Evolutionary conservation across 2,797 vertebrate genomes (phyloP).

Genomic region (Naso thynnoides): DNA sequence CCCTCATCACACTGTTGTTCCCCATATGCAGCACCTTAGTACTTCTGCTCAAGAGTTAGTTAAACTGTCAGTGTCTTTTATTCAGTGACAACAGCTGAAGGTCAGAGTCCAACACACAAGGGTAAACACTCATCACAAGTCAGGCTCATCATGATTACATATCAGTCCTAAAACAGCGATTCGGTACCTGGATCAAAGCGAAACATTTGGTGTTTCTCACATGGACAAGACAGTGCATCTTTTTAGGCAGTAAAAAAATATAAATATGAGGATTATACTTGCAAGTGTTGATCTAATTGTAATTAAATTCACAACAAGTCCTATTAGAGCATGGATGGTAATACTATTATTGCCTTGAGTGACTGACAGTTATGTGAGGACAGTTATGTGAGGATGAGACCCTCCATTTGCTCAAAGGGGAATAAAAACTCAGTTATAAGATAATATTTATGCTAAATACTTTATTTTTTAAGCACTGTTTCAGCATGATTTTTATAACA

Average conservation of each 20-base stretch:
- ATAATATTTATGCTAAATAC: constrained; percentile 2
- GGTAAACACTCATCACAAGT: constrained; percentile 7
- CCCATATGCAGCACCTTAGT: constrained; percentile 71
- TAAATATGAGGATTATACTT: no score
- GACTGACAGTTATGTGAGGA: not conserved
- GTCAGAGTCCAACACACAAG: constrained; percentile 21
- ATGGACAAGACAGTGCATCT: not conserved
- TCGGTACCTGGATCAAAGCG: constrained; percentile 12
- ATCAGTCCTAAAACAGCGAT: constrained; percentile 17
- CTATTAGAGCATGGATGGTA: not conserved
- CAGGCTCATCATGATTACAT: constrained; percentile 14
- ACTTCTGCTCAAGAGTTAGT: constrained; percentile 66
- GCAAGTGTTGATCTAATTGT: constrained; percentile 5
- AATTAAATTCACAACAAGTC: constrained; percentile 9
- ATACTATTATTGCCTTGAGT: not conserved
- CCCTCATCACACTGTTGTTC: constrained; percentile 70
- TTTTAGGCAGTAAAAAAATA: constrained; percentile 6
- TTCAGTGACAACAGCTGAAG: constrained; percentile 10
- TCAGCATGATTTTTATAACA: constrained; percentile 30
- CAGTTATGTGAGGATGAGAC: not conserved
- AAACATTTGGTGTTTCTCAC: constrained; percentile 11
- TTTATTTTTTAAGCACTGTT: not conserved
- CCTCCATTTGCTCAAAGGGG: not conserved
- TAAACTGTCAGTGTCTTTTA: constrained; percentile 8
- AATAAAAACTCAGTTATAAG: not conserved